Base-by-base conservation (phyloP, 2,797 vertebrate species). In the Cottoperca gobio region DNA sequence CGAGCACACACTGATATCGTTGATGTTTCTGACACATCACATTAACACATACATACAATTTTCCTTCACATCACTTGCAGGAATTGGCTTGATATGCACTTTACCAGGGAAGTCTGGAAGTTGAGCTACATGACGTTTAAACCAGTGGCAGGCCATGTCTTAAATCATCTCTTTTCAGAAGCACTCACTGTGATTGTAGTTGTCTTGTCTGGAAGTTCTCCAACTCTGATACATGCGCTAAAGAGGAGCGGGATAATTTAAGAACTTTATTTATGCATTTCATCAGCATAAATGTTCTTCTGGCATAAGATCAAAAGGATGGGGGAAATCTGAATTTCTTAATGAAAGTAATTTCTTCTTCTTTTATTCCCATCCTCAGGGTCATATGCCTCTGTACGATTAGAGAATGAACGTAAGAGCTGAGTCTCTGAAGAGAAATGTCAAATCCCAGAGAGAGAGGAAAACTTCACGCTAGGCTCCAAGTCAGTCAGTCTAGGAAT, bases 221-320 rank as follows among this genome's bases (percentile, higher is more conserved):
- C 94, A 95, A 91, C 90, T 93, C 88, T 77, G 78, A 89, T 92
- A 87, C 89, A 86, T 76, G 88, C 89, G 81, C 89, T 87, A 91
- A 92, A 94, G 90, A 92, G 91, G 88, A 90, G 77, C 80, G 86
- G 91, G 91, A 94, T 94, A 91, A 94, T 94, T 94, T 92, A 94
- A 89, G 92, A 94, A 95, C 93, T 94, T 94, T 94, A 95, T 95
- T 94, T 94, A 93, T 95, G 93, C 93, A 94, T 95, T 95, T 95
- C 94, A 95, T 95, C 95, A 95, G 94, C 94, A 95, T 94, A 95
- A 95, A 94, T 95, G 94, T 95, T 94, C 93, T 94, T 94, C 93
- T 95, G 93, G 94, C 94, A 82, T 86, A 83, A 94, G 94, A 95
- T 95, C 94, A 95, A 95, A 95, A 94, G 94, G 91, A 93, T 93